These are phyloP conservation scores for Bursaphelenchus mucronatus DNA, from an alignment of 1,140 invertebrate genomes.

Conservation along the genomic window DNA sequence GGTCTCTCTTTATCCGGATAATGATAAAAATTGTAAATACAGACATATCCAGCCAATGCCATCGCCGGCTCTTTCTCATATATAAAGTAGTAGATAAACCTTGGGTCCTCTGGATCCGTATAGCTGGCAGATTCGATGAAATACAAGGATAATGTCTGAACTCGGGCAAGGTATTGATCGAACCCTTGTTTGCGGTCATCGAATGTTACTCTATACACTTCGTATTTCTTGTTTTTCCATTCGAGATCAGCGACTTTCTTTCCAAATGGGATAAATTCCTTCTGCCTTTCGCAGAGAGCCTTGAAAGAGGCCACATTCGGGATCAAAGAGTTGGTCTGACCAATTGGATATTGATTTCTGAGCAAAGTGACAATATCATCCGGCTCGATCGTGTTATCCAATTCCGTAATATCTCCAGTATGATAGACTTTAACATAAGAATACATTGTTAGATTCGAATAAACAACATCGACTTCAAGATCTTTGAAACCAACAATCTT, in stretches of 20 bases:
- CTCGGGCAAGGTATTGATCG: slow-evolving; percentile 72
- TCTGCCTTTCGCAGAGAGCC: slow-evolving; percentile 25
- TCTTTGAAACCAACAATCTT: slow-evolving; percentile 48
- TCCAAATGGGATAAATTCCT: slow-evolving; percentile 33
- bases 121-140: slow-evolving; percentile 83
- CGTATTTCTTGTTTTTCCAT: slow-evolving; percentile 24
- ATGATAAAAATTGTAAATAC: slow-evolving; percentile 88
- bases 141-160: slow-evolving; percentile 88
- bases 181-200: slow-evolving; percentile 69
- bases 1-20: slow-evolving; percentile 80
- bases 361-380: slow-evolving; percentile 41
- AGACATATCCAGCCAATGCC: slow-evolving; percentile 77
- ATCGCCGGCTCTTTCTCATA: slow-evolving; percentile 64
- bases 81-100: slow-evolving; percentile 86
- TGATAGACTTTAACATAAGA: slow-evolving; percentile 31
- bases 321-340: slow-evolving; percentile 36
- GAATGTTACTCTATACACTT: slow-evolving; percentile 31
- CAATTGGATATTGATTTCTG: slow-evolving; percentile 27
- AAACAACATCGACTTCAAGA: slow-evolving; percentile 27
- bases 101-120: slow-evolving; percentile 83
- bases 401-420: neutral
- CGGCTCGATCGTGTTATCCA: slow-evolving; percentile 4
- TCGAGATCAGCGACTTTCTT: slow-evolving; percentile 34
- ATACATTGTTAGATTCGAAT: slow-evolving; percentile 40
- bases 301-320: slow-evolving; percentile 24